Conservation (phyloP, 2,797 vertebrate species). For the Balearica regulorum region DNA sequence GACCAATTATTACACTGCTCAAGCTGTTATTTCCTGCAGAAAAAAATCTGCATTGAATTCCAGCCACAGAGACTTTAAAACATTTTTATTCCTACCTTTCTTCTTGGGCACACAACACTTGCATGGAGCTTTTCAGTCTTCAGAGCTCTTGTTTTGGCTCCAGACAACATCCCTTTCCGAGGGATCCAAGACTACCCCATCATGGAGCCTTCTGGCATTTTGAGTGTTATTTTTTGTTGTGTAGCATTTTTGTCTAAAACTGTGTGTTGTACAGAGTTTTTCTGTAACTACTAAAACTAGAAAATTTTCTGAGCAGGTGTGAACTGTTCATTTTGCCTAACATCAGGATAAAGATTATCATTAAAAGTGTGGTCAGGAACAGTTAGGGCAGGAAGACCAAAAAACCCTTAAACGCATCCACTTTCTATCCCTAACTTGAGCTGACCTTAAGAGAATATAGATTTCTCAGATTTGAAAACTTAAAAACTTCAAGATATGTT, state of each 20-base stretch:
- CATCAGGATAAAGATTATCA: not conserved
- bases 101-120: not conserved
- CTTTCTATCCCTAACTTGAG: not conserved
- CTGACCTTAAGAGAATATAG: not conserved
- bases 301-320: not conserved
- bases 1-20: not conserved
- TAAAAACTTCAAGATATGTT: not conserved
- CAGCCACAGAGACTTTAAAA: not conserved
- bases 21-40: not conserved
- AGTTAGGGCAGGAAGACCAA: not conserved
- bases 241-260: not conserved
- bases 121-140: not conserved
- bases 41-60: not conserved
- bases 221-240: not conserved
- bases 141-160: not conserved
- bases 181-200: not conserved
- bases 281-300: not conserved
- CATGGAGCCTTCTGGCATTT: not conserved
- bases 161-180: not conserved
- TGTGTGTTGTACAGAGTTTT: not conserved
- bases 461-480: not conserved
- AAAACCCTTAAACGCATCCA: not conserved
- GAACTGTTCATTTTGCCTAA: not conserved
- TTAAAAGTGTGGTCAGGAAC: not conserved
- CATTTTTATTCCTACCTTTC: not conserved